phyloP scores from a whole-genome alignment of 2,888 invertebrate species.

The Ichneumoninae sp. region DNA sequence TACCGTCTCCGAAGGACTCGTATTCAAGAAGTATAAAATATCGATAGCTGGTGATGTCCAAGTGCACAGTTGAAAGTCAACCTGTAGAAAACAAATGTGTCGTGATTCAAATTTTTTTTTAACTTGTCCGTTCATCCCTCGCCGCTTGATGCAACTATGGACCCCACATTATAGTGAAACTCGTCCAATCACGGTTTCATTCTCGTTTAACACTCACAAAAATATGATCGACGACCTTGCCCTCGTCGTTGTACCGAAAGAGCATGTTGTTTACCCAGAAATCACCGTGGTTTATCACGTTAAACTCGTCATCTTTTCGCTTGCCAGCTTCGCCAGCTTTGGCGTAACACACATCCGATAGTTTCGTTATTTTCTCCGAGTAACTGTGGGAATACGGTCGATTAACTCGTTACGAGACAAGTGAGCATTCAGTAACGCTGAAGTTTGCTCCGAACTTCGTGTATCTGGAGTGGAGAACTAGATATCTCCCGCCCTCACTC shows the following conservation, averaged over 20 bases:
- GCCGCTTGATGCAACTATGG: constrained; percentile 8
- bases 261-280: constrained; percentile 82
- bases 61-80: constrained; percentile 84
- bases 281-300: constrained; percentile 81
- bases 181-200: not conserved
- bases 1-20: constrained; percentile 78
- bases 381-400: constrained; percentile 65
- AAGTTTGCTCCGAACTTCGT: not conserved
- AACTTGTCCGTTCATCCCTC: too few species aligned
- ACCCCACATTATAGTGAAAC: not conserved
- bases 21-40: constrained; percentile 84
- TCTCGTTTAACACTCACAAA: constrained; percentile 75
- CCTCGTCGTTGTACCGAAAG: constrained; percentile 77
- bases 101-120: not conserved
- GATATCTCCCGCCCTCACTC: not conserved
- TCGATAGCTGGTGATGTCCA: constrained; percentile 84
- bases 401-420: not conserved
- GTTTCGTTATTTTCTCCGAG: constrained; percentile 70
- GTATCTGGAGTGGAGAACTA: not conserved
- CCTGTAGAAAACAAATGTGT: constrained; percentile 74
- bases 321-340: constrained; percentile 47
- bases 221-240: constrained; percentile 75
- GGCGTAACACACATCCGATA: constrained; percentile 63
- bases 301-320: constrained; percentile 73
- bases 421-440: not conserved